Evolutionary conservation across 1,140 invertebrate species (phyloP), one percentile per base, ranked within the genome.

Genomic region (Daktulosphaira vitifoliae): DNA sequence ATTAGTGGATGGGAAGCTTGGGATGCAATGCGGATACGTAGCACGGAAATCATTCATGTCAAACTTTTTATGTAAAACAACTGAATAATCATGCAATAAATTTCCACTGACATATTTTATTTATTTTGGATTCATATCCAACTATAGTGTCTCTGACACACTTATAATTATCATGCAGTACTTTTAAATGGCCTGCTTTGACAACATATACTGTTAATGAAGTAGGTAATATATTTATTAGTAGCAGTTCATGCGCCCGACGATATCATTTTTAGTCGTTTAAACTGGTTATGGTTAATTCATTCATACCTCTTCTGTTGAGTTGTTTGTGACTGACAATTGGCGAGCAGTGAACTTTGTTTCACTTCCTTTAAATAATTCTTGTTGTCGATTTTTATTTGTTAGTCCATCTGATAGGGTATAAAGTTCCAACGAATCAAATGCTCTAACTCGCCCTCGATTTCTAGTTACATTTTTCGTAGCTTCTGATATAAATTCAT

Each of bases 291-390:
- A 59, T 26, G 23, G 37, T 20, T 46, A 48, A 26, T 18, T 62
- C 56, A 62, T 62, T 62, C 56, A 62, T 62, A 62, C 56, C 56
- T 62, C 56, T 62, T 44, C 56, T 22, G 13, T n/a, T 9, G 42
- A 46, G 5, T 5, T 6, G 29, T 33, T 33, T 11, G 5, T 22
- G 44, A 16, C 11, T 20, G 23, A 15, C 13, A 39, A 33, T 9
- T 26, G 44, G 0, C 11, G 16, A 29, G 26, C 16, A 18, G 25
- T 18, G 16, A 62, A 62, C 13, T 62, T 62, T 11, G 56, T 62
- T 62, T 62, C 56, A 16, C 56, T 62, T 33, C 56, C 56, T 20
- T 42, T 48, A 13, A 62, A 62, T 23, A 62, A 15, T 5, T 62
- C 56, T 18, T 46, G 26, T 20, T 38, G 42, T 20, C 42, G 23